Evolutionary conservation across 2,888 invertebrate genomes (phyloP).

Genomic region (Leucophenga maculata): DNA sequence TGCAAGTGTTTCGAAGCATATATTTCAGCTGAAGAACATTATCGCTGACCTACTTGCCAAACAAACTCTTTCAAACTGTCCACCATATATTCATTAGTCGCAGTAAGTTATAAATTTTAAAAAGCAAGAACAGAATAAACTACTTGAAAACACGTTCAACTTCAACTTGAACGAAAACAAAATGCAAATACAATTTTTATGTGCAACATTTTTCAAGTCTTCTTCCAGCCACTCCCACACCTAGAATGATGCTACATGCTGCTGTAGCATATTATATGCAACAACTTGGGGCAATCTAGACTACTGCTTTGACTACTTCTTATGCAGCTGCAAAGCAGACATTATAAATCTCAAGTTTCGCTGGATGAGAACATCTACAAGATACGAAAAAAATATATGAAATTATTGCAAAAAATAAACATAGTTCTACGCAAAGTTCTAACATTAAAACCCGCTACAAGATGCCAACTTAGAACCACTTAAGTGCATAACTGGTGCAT

Average conservation of each 20-base stretch:
- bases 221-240: background rate
- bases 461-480: constrained; percentile 13
- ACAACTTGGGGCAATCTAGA: background rate
- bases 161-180: background rate
- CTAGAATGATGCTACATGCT: too few relatives aligned
- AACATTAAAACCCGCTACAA: constrained; percentile 13
- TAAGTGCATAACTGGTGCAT: constrained; percentile 23
- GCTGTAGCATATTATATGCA: too few relatives aligned
- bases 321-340: background rate
- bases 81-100: background rate
- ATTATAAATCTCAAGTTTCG: constrained; percentile 20
- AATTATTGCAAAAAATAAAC: background rate
- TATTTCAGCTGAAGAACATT: too few relatives aligned
- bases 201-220: background rate
- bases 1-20: too few relatives aligned
- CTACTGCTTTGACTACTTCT: background rate
- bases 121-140: background rate
- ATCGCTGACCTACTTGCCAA: too few relatives aligned
- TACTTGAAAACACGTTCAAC: constrained; percentile 6
- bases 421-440: constrained; percentile 10
- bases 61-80: too few relatives aligned
- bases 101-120: background rate
- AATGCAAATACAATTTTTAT: constrained; percentile 15
- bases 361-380: background rate
- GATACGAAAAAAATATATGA: background rate